A percentile compares a stretch with the other conserved stretches of the same genome.
Conservation (phyloP, 2,113 vertebrate species). For the Leucopsar rothschildi region DNA sequence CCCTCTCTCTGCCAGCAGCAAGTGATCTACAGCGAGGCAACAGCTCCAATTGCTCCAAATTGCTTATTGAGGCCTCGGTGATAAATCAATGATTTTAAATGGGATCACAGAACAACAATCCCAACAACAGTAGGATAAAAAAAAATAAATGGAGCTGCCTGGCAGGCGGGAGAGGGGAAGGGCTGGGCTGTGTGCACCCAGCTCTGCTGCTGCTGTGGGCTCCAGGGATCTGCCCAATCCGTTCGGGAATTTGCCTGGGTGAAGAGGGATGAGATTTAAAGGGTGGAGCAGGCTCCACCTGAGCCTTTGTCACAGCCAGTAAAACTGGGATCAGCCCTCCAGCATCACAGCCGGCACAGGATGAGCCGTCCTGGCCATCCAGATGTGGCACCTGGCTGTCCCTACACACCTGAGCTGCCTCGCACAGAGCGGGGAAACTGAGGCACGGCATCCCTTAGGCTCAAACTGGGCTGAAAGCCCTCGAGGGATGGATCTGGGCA, state of each 20-base stretch:
- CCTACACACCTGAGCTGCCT: not conserved
- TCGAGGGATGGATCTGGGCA: too few species aligned
- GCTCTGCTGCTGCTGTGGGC: not conserved
- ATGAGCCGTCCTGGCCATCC: accelerated
- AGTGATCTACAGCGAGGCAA: not conserved
- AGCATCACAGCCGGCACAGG: accelerated
- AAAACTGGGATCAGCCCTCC: not conserved
- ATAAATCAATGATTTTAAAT: slow-evolving; percentile 50
- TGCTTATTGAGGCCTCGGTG: slow-evolving; percentile 11
- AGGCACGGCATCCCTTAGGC: not conserved
- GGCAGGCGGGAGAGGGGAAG: not conserved
- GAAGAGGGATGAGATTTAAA: not conserved
- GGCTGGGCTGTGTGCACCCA: not conserved
- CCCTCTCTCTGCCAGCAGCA: not conserved
- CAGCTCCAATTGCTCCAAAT: slow-evolving; percentile 21
- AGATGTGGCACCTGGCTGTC: accelerated
- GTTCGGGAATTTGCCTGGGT: not conserved
- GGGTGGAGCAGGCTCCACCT: accelerated
- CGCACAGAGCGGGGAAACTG: not conserved
- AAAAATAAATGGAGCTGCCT: not conserved
- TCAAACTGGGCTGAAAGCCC: not conserved
- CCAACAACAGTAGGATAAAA: not conserved
- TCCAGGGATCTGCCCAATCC: accelerated
- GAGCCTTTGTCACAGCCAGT: not conserved
- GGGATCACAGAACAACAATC: not conserved